Evolutionary conservation across 2,797 vertebrate species (phyloP), one percentile per base, ranked within the genome.

Genomic region (Anabacerthia variegaticeps): DNA sequence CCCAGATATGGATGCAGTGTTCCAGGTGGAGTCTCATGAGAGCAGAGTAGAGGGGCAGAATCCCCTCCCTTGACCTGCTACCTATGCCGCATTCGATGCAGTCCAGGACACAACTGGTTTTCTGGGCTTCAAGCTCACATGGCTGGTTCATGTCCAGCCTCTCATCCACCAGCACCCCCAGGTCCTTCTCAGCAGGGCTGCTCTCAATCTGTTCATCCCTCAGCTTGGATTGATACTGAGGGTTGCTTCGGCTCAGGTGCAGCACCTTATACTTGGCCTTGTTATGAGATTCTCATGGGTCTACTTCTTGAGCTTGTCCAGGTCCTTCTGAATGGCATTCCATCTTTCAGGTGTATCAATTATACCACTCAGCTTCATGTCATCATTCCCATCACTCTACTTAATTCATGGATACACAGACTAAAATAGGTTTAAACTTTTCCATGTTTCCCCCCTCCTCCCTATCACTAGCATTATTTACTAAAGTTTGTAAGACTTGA

Each of bases 81-180:
- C 3, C 44, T 44, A 51, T 0, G 0, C 7, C 26, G 9, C 39
- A 54, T 6, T 34, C 21, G 14, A 13, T 41, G 30, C 39, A 67
- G 39, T 46, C 20, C 21, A 8, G 68, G 16, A 27, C 22, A 46
- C 0, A 0, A 5, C 12, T 80, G 23, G 20, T 55, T 52, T 5
- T 58, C 44, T 46, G 28, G 13, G 44, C 37, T 58, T 28, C 1
- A 24, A 44, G 37, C 1, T 1, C 52, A 2, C n/a, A 3, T 1
- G 2, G 11, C 37, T 51, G 44, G 20, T 4, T 26, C 28, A 34
- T 15, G 12, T 22, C 9, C 21, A 73, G 12, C 4, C 34, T 39
- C 37, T 22, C 17, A 46, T 0, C 3, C 44, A 34, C 2, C 67
- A 10, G 15, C 20, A 88, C 6, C 2, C 5, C 2, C 46, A 27